Evolutionary conservation across 2,797 vertebrate genomes (phyloP).

Genomic region (Gobionotothen gibberifrons): DNA sequence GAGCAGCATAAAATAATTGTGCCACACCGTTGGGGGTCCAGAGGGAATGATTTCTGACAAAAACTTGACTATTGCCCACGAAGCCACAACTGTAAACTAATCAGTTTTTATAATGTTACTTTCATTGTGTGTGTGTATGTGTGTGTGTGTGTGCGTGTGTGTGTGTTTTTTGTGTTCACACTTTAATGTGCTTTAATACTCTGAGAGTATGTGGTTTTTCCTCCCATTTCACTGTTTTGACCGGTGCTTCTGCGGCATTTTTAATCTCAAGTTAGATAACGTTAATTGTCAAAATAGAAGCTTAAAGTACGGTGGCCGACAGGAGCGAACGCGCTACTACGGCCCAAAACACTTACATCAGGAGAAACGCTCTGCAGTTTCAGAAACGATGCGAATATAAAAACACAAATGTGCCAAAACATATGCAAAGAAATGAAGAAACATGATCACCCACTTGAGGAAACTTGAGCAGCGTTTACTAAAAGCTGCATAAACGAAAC

Average conservation of each 20-base stretch:
- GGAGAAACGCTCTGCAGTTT: too few species aligned
- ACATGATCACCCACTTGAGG: too few species aligned
- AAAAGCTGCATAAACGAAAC: too few species aligned
- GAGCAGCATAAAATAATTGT: constrained; percentile 4
- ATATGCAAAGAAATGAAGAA: too few species aligned
- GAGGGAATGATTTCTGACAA: neutral
- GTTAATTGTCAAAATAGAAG: constrained; percentile 28
- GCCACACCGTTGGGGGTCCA: neutral
- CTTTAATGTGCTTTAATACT: constrained; percentile 46
- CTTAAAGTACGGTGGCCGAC: neutral
- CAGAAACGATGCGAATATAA: too few species aligned
- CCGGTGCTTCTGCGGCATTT: constrained; percentile 33
- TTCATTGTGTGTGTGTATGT: too few species aligned
- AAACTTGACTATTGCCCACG: constrained; percentile 1
- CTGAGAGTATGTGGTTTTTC: constrained; percentile 45
- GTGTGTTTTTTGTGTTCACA: constrained; percentile 34
- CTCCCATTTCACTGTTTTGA: constrained; percentile 37
- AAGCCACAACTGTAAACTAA: constrained; percentile 11
- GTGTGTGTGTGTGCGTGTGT: too few species aligned
- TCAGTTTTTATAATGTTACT: neutral
- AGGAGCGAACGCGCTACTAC: too few species aligned
- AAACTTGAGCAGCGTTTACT: too few species aligned
- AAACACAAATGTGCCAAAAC: too few species aligned
- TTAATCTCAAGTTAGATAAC: constrained; percentile 32
- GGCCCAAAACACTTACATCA: too few species aligned